Evolutionary conservation across 2,113 vertebrate species (phyloP).

Genomic region (Ictidomys tridecemlineatus): DNA sequence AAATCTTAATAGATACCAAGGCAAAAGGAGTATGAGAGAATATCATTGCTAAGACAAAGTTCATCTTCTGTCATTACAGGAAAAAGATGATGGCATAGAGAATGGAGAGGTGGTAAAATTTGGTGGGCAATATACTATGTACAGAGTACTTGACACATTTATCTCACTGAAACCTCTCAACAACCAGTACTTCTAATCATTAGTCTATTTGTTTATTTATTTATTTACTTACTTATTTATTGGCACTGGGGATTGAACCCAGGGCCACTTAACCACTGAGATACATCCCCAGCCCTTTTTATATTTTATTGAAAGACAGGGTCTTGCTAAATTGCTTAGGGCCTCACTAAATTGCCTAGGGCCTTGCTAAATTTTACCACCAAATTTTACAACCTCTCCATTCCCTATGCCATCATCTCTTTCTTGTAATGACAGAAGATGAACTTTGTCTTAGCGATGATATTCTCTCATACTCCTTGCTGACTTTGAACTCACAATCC

Average conservation of each 20-base stretch:
- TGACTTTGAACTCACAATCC: neutral
- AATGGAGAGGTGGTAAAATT: neutral
- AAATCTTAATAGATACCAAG: constrained; percentile 9
- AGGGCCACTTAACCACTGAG: neutral
- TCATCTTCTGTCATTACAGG: neutral
- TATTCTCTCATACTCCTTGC: constrained; percentile 9
- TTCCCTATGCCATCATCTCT: neutral
- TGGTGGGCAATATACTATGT: neutral
- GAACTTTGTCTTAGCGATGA: constrained; percentile 35
- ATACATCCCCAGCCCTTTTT: neutral
- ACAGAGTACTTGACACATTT: constrained; percentile 11
- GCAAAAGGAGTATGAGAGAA: constrained; percentile 39
- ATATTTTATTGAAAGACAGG: neutral
- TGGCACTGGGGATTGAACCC: too few relatives aligned
- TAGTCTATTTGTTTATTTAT: neutral
- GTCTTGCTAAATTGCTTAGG: neutral
- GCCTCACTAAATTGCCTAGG: neutral
- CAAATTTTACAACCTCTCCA: neutral
- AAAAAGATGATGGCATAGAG: neutral
- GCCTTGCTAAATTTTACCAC: neutral
- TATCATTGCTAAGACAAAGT: constrained; percentile 9
- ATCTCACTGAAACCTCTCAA: neutral
- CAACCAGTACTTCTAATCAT: constrained; percentile 16
- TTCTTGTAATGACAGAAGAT: neutral
- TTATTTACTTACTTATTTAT: too few relatives aligned